Conservation (phyloP, 1,140 invertebrate species). For the Musca domestica region DNA sequence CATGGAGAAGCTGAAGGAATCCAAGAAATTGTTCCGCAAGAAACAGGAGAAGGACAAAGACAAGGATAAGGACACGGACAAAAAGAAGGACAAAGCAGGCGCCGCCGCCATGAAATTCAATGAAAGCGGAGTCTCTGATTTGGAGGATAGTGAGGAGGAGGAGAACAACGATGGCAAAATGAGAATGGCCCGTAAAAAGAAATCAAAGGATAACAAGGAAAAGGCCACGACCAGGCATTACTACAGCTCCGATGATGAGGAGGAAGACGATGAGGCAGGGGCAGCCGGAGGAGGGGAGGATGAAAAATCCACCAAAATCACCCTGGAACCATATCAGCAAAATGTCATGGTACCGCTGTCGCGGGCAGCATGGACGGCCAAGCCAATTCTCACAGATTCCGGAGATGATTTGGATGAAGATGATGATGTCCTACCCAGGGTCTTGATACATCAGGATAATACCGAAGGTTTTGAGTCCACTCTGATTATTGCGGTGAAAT, state of each 20-base stretch:
- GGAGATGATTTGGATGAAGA: conserved; percentile 13
- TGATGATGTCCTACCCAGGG: conserved; percentile 39
- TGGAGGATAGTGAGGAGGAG: neutral
- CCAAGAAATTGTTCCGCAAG: conserved; percentile 43
- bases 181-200: neutral
- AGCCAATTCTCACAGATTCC: conserved; percentile 22
- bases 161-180: neutral
- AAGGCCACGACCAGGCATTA: neutral
- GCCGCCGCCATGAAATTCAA: no score
- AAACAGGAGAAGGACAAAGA: conserved; percentile 18
- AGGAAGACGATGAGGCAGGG: conserved; percentile 16
- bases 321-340: neutral
- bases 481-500: conserved; percentile 46
- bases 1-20: conserved; percentile 39
- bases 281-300: neutral
- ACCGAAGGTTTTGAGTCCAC: conserved; percentile 46
- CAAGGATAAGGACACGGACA: neutral
- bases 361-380: conserved; percentile 21
- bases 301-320: neutral
- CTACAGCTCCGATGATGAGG: conserved; percentile 24
- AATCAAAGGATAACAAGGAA: neutral
- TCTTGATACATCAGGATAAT: conserved; percentile 50
- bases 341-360: neutral
- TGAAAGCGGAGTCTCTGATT: neutral
- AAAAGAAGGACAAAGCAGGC: neutral